These are phyloP conservation scores for Trichoplax adhaerens DNA, from an alignment of 37 sponge, comb jelly and placozoan species.

Conservation along the genomic window DNA sequence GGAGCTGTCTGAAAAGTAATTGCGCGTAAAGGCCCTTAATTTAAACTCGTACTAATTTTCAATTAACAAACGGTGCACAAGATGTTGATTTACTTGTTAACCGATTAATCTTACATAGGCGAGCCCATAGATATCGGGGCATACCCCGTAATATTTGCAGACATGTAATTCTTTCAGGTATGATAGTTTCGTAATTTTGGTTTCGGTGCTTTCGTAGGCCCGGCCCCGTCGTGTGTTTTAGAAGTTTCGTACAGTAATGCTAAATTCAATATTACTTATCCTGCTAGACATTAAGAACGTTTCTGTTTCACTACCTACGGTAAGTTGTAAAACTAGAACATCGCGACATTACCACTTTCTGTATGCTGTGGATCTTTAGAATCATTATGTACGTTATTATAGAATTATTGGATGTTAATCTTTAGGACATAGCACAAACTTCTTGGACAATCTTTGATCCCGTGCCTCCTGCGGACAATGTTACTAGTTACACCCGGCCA, in stretches of 20 bases:
- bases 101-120: slow-evolving; percentile 1
- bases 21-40: too few species aligned
- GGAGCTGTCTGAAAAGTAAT: too few species aligned
- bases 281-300: slow-evolving; percentile 24
- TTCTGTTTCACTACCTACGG: slow-evolving; percentile 27
- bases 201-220: neutral
- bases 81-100: too few species aligned
- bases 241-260: too few species aligned
- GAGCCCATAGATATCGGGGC: slow-evolving; percentile 31
- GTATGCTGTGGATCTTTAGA: neutral
- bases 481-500: slow-evolving; percentile 37
- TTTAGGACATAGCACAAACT: slow-evolving; percentile 34
- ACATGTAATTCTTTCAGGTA: slow-evolving; percentile 61
- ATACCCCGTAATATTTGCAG: slow-evolving; percentile 63
- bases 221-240: neutral
- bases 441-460: slow-evolving; percentile 61
- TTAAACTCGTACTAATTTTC: neutral
- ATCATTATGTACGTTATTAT: slow-evolving; percentile 2
- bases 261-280: neutral
- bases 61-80: slow-evolving; percentile 4
- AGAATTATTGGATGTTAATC: neutral
- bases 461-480: slow-evolving; percentile 47
- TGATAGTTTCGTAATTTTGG: neutral
- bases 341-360: neutral
- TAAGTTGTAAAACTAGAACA: slow-evolving; percentile 9